These are phyloP conservation scores for Harpagoxenus sublaevis DNA, from an alignment of 2,888 invertebrate genomes.

Conservation along the genomic window DNA sequence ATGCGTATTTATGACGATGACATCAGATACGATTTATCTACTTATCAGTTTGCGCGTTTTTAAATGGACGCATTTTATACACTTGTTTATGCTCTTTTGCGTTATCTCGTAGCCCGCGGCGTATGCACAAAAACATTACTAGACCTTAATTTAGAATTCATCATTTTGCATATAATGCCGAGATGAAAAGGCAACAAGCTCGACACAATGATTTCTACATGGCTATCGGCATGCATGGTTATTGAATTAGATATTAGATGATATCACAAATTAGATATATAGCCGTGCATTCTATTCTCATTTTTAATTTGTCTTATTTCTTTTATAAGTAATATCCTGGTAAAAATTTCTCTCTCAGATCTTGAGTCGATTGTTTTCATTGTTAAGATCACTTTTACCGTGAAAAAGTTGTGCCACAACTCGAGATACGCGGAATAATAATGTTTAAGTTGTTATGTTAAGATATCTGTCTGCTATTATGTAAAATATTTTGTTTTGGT, in stretches of 20 bases:
- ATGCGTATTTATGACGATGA: conserved; percentile 8
- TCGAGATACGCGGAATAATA: background rate
- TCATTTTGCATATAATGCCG: background rate
- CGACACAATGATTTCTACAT: background rate
- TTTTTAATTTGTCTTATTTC: background rate
- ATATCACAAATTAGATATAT: conserved; percentile 34
- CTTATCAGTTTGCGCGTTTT: conserved; percentile 36
- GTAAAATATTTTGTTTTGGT: conserved; percentile 47
- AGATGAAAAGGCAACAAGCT: conserved; percentile 26
- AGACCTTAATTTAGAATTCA: background rate
- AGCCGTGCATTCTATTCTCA: background rate
- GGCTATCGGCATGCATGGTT: background rate
- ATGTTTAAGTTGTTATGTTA: background rate
- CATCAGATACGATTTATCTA: conserved; percentile 34
- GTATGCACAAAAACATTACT: conserved; percentile 4
- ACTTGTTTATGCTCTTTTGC: conserved; percentile 8
- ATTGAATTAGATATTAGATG: background rate
- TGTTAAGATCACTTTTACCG: background rate
- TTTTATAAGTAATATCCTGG: background rate
- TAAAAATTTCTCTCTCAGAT: background rate
- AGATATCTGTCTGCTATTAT: conserved; percentile 28
- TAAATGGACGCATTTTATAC: conserved; percentile 1
- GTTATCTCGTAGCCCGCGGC: background rate
- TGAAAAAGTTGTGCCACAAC: background rate
- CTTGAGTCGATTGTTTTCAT: background rate